These are phyloP conservation scores for Aphidius colemani DNA, from an alignment of 2,888 invertebrate species.

Conservation along the genomic window DNA sequence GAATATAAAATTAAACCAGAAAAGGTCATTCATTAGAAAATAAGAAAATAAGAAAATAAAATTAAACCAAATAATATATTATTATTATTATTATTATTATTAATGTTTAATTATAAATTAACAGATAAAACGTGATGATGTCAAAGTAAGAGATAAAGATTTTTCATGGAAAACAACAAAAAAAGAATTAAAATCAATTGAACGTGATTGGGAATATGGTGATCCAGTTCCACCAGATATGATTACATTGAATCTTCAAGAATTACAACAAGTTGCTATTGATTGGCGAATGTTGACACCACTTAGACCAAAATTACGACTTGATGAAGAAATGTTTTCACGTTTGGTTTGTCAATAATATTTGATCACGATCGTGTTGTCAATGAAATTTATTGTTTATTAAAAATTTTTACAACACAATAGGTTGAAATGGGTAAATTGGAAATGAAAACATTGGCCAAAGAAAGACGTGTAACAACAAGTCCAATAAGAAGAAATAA, in stretches of 20 bases:
- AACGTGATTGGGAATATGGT: conserved; percentile 69
- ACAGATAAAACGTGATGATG: conserved; percentile 76
- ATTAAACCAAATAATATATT: too few relatives aligned
- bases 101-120: too few relatives aligned
- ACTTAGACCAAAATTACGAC: conserved; percentile 79
- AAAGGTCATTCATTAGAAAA: too few relatives aligned
- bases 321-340: conserved; percentile 87
- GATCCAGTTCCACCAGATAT: conserved; percentile 86
- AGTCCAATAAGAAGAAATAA: conserved; percentile 78
- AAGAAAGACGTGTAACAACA: conserved; percentile 70
- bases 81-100: too few relatives aligned
- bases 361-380: too few relatives aligned
- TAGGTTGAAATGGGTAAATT: conserved; percentile 82
- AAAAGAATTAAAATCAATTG: conserved; percentile 70
- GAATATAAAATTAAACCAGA: conserved; percentile 89
- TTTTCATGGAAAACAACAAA: conserved; percentile 76
- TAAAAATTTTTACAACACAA: too few relatives aligned
- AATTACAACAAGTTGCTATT: conserved; percentile 82
- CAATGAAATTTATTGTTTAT: too few relatives aligned
- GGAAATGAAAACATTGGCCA: conserved; percentile 72
- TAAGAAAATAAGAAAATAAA: too few relatives aligned
- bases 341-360: conserved; percentile 45
- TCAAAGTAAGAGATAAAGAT: conserved; percentile 76
- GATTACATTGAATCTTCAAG: conserved; percentile 74
- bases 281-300: conserved; percentile 93